Conservation (phyloP, 2,113 vertebrate species). For the Aegotheles bennettii region DNA sequence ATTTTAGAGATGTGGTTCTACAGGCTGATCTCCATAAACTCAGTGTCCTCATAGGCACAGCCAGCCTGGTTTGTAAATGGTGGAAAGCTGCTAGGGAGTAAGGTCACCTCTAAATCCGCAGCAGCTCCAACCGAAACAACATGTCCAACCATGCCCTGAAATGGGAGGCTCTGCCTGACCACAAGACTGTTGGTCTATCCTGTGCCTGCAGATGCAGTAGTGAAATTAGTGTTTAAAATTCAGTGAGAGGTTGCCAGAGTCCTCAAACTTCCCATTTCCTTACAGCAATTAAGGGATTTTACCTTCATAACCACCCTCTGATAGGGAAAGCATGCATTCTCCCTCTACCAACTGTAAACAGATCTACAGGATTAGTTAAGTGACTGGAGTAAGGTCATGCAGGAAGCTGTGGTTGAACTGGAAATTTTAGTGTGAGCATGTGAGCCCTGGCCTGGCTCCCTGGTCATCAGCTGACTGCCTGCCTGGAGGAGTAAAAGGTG, state of each 20-base stretch:
- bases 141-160: accelerated
- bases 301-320: background rate
- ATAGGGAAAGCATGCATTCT: background rate
- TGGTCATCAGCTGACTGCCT: background rate
- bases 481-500: background rate
- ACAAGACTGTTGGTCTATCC: background rate
- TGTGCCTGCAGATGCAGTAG: background rate
- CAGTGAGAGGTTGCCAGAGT: background rate
- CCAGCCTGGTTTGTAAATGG: accelerated
- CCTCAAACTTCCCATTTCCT: background rate
- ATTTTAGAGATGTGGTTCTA: background rate
- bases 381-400: background rate
- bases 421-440: background rate
- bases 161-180: background rate
- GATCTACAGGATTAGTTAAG: background rate
- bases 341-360: background rate
- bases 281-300: background rate
- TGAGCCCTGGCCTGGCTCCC: background rate
- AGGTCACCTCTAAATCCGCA: background rate
- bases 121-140: background rate
- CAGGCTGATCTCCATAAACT: background rate
- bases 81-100: background rate
- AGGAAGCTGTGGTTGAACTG: constrained; percentile 31
- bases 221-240: background rate
- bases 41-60: accelerated